These are phyloP conservation scores for Enteromius paludinosus DNA, from an alignment of 2,797 vertebrate species.

Conservation along the genomic window DNA sequence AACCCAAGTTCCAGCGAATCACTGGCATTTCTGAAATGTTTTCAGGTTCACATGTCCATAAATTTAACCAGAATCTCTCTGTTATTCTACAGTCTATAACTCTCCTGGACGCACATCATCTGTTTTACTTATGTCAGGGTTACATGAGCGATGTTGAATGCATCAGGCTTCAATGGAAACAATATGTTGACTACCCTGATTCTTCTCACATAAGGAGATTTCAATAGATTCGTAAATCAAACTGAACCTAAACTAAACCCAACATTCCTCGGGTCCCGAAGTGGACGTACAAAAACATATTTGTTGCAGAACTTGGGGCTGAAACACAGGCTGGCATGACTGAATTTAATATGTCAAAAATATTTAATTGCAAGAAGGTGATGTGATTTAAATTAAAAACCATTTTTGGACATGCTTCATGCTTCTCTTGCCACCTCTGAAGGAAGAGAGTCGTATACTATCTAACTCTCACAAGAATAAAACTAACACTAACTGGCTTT, in stretches of 20 bases:
- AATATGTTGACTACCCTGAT: slow-evolving; percentile 58
- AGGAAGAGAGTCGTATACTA: slow-evolving; percentile 43
- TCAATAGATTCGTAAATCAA: slow-evolving; percentile 67
- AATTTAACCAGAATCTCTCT: slow-evolving; percentile 35
- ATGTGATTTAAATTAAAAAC: slow-evolving; percentile 53
- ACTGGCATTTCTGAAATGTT: slow-evolving; percentile 12
- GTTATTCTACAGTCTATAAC: slow-evolving; percentile 53
- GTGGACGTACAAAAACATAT: slow-evolving; percentile 57
- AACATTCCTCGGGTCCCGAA: slow-evolving; percentile 39
- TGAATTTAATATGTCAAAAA: slow-evolving; percentile 43
- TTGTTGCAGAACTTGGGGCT: slow-evolving; percentile 25
- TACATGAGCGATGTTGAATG: slow-evolving; percentile 66
- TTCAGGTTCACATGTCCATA: slow-evolving; percentile 35
- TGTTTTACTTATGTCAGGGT: slow-evolving; percentile 68
- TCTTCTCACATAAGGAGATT: slow-evolving; percentile 61
- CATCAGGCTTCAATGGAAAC: slow-evolving; percentile 68
- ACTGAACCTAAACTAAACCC: slow-evolving; percentile 47
- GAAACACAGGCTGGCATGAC: slow-evolving; percentile 57
- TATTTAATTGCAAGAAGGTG: slow-evolving; percentile 52
- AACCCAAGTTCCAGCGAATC: background rate
- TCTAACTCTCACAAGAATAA: slow-evolving; percentile 46
- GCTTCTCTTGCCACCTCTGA: slow-evolving; percentile 48
- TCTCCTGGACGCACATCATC: slow-evolving; percentile 51
- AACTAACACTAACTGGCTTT: slow-evolving; percentile 58
- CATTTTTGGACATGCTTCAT: slow-evolving; percentile 46